A percentile compares a stretch with the other conserved stretches of the same genome.
These are phyloP conservation scores for Chorisops tibialis DNA, from an alignment of 2,888 invertebrate genomes.

Conservation along the genomic window DNA sequence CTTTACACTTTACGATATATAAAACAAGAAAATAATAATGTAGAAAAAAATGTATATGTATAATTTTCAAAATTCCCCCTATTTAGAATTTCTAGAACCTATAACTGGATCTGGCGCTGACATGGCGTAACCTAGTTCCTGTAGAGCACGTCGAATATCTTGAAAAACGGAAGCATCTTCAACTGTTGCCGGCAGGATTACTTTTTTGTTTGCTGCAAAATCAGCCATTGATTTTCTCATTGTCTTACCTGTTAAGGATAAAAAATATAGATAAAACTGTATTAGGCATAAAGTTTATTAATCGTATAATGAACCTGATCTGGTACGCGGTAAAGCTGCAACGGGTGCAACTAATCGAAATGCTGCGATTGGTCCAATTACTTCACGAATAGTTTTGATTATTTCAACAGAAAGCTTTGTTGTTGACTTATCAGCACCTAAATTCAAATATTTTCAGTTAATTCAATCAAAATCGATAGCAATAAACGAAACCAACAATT, in stretches of 20 bases:
- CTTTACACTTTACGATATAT: too few relatives aligned
- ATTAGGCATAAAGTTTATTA: too few relatives aligned
- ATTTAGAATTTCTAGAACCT: constrained; percentile 19
- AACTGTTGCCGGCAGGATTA: constrained; percentile 80
- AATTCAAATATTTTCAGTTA: not conserved
- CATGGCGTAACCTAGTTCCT: constrained; percentile 71
- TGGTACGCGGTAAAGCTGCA: constrained; percentile 77
- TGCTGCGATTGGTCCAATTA: constrained; percentile 73
- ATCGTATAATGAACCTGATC: constrained; percentile 83
- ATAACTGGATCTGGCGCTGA: constrained; percentile 63
- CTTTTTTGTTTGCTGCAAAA: constrained; percentile 74
- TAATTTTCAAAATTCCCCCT: not conserved
- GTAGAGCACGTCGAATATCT: constrained; percentile 72
- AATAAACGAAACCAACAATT: constrained; percentile 43
- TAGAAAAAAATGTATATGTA: not conserved
- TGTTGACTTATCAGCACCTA: constrained; percentile 34
- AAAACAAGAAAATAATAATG: too few relatives aligned
- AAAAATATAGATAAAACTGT: not conserved
- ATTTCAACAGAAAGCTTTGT: constrained; percentile 49
- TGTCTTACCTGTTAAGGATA: constrained; percentile 45
- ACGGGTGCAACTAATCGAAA: constrained; percentile 79
- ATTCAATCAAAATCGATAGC: not conserved
- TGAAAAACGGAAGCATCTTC: constrained; percentile 81
- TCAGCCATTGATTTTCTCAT: constrained; percentile 81
- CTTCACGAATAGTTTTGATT: constrained; percentile 49